Base-by-base conservation (phyloP, 2,888 invertebrate species). In the Pandemis cinnamomeana region DNA sequence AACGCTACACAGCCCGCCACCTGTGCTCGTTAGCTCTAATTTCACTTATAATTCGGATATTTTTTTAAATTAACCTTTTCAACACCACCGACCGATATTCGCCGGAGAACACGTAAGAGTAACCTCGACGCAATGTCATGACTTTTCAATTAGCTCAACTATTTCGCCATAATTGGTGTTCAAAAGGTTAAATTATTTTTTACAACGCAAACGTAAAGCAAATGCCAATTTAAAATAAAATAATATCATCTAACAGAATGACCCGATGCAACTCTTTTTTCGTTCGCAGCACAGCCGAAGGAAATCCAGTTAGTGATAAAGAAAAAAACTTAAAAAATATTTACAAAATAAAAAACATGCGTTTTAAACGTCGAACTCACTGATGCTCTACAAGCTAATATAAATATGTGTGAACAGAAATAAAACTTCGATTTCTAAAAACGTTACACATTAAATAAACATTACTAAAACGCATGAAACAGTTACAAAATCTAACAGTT, bases 401-500 rank as follows among this genome's bases (percentile, higher is more conserved):
- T 89, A 89, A 85, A 88, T 87, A 90, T 90, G 90, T 91, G 91
- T 91, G 89, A 86, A 83, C 81, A 81, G 79, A 67, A 63, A 48
- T 20, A 53, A 69, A 20, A 44, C 8, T 27, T 13, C 44, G 27
- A 64, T 53, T 58, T 64, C 6, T 44, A 66, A 44, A n/a, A 53
- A 20, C 60, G 60, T 69, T 69, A 69, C 73, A 69, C 20, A 53
- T 36, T 58, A n/a, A 67, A 58, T 8, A 3, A 55, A 15, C 20
- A 20, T 20, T 77, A 79, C 80, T 78, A 73, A 78, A 78, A 58
- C 0, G 4, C 1, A 8, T 8, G 15, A 36, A 36, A 36, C 27
- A 36, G 27, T 36, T 15, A 15, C 13, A 58, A 27, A 58, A 36
- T 36, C 27, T 0, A 58, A 8, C 58, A 11, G 7, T 8, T 20